Conservation (phyloP, 2,113 vertebrate species). For the Aphelocoma coerulescens region DNA sequence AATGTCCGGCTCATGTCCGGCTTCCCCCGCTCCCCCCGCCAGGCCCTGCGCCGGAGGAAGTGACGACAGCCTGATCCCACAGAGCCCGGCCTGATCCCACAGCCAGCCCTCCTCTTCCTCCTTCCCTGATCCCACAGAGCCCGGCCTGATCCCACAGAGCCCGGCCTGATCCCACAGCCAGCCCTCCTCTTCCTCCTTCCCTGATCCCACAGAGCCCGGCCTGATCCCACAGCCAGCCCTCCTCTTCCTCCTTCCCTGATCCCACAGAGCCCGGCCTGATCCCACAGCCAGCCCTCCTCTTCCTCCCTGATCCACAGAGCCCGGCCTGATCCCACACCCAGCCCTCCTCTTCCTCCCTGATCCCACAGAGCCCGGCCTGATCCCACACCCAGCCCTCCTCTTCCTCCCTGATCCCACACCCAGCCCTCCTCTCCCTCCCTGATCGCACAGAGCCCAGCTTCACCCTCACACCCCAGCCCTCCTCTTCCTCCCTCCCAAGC, state of each 20-base stretch:
- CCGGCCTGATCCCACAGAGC: background rate
- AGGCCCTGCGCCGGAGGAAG: background rate
- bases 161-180: background rate
- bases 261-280: too few species aligned
- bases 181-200: background rate
- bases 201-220: background rate
- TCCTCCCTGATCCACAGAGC: background rate
- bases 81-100: background rate
- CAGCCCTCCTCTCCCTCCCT: background rate
- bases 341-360: too few species aligned
- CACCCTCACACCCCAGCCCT: background rate
- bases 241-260: background rate
- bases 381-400: background rate
- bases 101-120: background rate
- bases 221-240: background rate
- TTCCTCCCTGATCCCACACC: background rate
- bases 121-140: too few species aligned
- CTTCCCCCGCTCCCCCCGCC: background rate
- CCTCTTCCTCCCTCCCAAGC: background rate
- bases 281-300: too few species aligned
- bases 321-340: background rate
- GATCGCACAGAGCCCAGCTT: too few species aligned
- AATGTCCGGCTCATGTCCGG: fast-evolving
- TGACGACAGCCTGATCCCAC: background rate
- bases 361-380: background rate